Evolutionary conservation across 2,113 vertebrate genomes (phyloP).

Genomic region (Platanista minor): DNA sequence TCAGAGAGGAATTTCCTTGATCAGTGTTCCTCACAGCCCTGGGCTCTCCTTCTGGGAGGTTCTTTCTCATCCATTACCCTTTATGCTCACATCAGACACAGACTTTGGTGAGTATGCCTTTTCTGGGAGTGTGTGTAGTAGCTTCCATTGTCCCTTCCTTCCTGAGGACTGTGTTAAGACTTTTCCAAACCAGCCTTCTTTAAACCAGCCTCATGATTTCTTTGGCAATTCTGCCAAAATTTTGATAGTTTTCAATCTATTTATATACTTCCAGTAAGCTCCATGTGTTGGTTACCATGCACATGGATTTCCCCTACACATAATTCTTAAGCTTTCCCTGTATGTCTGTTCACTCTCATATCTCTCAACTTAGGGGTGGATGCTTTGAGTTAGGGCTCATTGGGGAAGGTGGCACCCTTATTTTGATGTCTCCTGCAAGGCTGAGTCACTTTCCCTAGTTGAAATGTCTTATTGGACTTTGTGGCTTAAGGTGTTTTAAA

Average conservation of each 20-base stretch:
- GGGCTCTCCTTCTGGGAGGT: not conserved
- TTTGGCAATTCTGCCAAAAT: not conserved
- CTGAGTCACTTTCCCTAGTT: not conserved
- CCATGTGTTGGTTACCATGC: not conserved
- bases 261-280: not conserved
- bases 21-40: not conserved
- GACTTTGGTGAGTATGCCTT: not conserved
- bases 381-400: not conserved
- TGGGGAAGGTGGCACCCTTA: not conserved
- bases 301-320: not conserved
- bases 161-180: not conserved
- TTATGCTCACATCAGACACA: not conserved
- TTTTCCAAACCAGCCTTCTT: not conserved
- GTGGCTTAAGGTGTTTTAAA: not conserved
- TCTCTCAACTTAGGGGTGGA: not conserved
- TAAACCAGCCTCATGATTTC: not conserved
- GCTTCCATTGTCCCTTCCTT: not conserved
- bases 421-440: not conserved
- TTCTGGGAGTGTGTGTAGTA: not conserved
- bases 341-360: not conserved
- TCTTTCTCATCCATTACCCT: not conserved
- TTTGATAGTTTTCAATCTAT: not conserved
- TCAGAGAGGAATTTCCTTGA: not conserved
- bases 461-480: not conserved
- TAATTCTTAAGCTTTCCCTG: not conserved